phyloP scores from a whole-genome alignment of 2,113 vertebrate genomes.

The Crotalus helleri region DNA sequence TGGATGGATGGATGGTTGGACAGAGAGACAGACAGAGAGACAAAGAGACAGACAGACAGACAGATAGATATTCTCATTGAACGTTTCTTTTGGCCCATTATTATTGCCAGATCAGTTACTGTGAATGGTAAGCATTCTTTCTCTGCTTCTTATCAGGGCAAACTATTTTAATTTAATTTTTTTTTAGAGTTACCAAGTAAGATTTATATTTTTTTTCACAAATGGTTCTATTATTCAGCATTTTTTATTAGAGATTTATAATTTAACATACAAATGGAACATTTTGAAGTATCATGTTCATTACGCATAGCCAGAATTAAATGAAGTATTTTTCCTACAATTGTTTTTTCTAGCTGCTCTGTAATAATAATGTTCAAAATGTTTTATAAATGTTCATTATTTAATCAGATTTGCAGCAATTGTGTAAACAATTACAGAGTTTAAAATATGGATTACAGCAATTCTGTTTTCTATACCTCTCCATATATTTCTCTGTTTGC shows the following conservation, averaged over 20 bases:
- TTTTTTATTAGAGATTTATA: not conserved
- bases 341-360: not conserved
- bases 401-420: not conserved
- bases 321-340: not conserved
- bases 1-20: no score
- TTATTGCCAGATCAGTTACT: not conserved
- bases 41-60: no score
- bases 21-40: not conserved
- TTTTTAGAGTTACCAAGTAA: not conserved
- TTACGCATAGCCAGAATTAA: not conserved
- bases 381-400: not conserved
- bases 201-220: not conserved
- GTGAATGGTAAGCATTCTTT: not conserved
- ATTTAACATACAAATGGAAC: not conserved
- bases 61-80: not conserved
- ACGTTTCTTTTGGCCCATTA: not conserved
- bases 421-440: not conserved
- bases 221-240: not conserved
- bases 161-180: not conserved
- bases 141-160: not conserved
- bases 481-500: not conserved
- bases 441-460: not conserved
- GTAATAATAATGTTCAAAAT: not conserved
- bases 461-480: not conserved
- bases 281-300: not conserved